Base-by-base conservation (phyloP, 2,113 vertebrate genomes). In the Arizona elegans region DNA sequence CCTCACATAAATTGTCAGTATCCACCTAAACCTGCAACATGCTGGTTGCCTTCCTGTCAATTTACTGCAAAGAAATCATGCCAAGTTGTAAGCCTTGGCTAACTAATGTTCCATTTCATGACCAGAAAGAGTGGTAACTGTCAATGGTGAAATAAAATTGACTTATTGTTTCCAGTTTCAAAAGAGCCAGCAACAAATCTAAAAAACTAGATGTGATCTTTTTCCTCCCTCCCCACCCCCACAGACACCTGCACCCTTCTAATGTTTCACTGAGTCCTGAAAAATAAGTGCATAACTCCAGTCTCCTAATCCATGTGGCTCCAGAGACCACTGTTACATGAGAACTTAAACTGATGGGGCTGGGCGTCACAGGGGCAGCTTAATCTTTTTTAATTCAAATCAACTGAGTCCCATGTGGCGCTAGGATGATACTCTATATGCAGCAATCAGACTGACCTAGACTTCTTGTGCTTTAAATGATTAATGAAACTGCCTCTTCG, bases 391-490 rank as follows among this genome's bases (percentile, higher is more conserved):
- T 98, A 98, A 99, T 99, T 99, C 98, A 99, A 99, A 98, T 99
- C 98, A 98, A 98, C 98, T 97, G 98, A 98, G 98, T 98, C 98
- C 97, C 97, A 98, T 98, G 98, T 98, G 98, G 98, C 97, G 97
- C 97, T 97, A 97, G 98, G 98, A 99, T 99, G 99, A 99, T 99
- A 99, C 99, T 98, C 98, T 99, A 99, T 99, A 99, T 99, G 98
- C 98, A 98, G 98, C 99, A 99, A 99, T 99, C 99, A 99, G 99
- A 98, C 99, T 99, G 99, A 99, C 99, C 99, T 99, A 99, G 99
- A 98, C 98, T 99, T 98, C 98, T 99, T 97, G 97, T 97, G 98
- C 98, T 99, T 98, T 99, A 99, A 99, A 99, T 99, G 99, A 99
- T 99, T 99, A 99, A 99, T 99, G 99, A 99, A 99, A 99, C 98